A percentile compares a stretch with the other conserved stretches of the same genome.
Evolutionary conservation across 2,113 vertebrate genomes (phyloP).

Genomic region (Phyllostomus discolor): DNA sequence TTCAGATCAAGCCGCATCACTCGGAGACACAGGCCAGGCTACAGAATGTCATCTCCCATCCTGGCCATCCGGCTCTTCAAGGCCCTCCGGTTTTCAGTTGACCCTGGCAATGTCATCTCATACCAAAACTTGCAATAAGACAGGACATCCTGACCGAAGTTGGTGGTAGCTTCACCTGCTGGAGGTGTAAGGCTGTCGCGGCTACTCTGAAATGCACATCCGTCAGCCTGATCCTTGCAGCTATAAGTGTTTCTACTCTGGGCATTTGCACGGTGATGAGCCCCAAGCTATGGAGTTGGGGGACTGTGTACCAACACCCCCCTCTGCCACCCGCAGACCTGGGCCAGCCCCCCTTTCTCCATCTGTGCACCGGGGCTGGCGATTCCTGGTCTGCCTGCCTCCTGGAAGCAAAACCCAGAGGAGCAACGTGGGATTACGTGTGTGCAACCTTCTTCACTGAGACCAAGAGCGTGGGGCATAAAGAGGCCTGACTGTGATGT

Average conservation of each 20-base stretch:
- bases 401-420: background rate
- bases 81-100: fast-evolving
- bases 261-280: no score
- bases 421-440: fast-evolving
- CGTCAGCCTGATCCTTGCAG: fast-evolving
- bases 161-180: background rate
- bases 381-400: background rate
- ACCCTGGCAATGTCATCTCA: background rate
- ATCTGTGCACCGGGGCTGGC: background rate
- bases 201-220: background rate
- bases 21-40: fast-evolving
- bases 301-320: background rate
- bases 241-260: background rate
- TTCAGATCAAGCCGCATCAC: background rate
- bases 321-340: fast-evolving
- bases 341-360: background rate
- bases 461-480: fast-evolving
- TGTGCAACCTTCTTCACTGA: fast-evolving
- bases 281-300: background rate
- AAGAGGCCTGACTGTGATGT: fast-evolving
- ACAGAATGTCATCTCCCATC: fast-evolving
- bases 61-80: fast-evolving
- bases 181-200: fast-evolving
- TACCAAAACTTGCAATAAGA: no score
- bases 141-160: fast-evolving